Base-by-base conservation (phyloP, 2,113 vertebrate genomes). In the Hippopotamus amphibius region DNA sequence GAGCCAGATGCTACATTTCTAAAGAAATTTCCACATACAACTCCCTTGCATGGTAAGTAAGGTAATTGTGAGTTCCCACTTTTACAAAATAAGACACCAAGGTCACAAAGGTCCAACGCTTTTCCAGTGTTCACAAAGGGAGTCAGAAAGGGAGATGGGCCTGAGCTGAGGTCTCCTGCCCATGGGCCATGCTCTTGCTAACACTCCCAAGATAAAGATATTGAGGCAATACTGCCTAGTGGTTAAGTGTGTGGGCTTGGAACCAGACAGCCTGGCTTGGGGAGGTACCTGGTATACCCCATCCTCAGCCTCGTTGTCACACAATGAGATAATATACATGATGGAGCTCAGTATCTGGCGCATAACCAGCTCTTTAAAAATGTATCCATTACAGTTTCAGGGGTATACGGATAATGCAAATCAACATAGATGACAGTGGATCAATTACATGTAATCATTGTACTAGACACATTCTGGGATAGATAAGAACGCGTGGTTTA, bases 281-380 rank as follows among this genome's bases (percentile, higher is more conserved):
- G 48, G 13, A 41, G 59, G 69, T 24, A n/a, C 13, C 21, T 24
- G 61, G 71, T 28, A 90, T 8, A 53, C 2, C 1, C 22, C 46
- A 84, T 72, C 55, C 76, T 84, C 46, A 66, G 22, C 14, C 11
- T 76, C 68, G 11, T 37, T 41, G 33, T 83, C 92, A 86, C 41
- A 69, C 43, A 85, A 21, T 76, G 41, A 96, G 48, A 83, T 88
- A 46, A 94, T 43, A 28, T 16, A 55, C 76, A 76, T 85, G 59
- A 37, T 69, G 43, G 41, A 61, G 2, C 16, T 69, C 53, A 90
- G 53, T 61, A 37, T 22, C 22, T 41, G 8, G 41, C 68, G 74
- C 65, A 88, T 37, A 88, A 24, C 88, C 69, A 69, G 50, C 57
- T 91, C 68, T 41, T 71, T 89, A 82, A 95, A 90, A 96, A 87